Evolutionary conservation across 2,797 vertebrate species (phyloP), one percentile per base, ranked within the genome.

Genomic region (Euthynnus affinis): DNA sequence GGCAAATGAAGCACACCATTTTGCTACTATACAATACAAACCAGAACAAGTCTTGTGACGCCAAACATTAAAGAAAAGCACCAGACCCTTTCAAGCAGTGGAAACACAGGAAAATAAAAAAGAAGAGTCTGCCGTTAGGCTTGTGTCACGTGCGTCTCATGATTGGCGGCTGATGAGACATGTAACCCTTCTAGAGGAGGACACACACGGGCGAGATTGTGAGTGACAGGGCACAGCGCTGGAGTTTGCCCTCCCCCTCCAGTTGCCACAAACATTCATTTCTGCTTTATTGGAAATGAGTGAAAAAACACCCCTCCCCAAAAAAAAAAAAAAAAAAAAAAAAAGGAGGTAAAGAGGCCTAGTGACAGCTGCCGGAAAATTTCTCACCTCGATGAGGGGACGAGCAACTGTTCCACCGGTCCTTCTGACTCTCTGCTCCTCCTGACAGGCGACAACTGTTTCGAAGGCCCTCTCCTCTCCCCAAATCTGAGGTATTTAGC

Each of bases 391-490:
- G 29, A 80, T 32, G 58, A 87, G 86, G 78, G 63, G 83, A 91
- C 82, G 86, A 95, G 95, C 97, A 97, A 97, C 96, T 97, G 97
- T 94, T 96, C 91, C 81, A 84, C 67, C 59, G 80, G 69, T 92
- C 86, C 91, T 76, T 87, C 68, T 83, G 64, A 89, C 87, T 80
- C 92, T 25, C 78, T 55, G 78, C 77, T 91, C 81, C 88, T 88
- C 87, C 91, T 92, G 92, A 93, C 86, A 87, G 84, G 86, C 88
- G 89, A 95, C 96, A 96, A 96, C 95, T 96, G 95, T 91, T 95
- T 85, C 80, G 78, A 94, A 95, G 93, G 92, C 92, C 94, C 94
- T 93, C 87, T 88, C 91, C 93, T 94, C 95, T 95, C 84, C 87
- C 92, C 84, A 95, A 97, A 96, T 95, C 92, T 85, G 92, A 93